A percentile compares a stretch with the other conserved stretches of the same genome.
Evolutionary conservation across 2,113 vertebrate species (phyloP).

Genomic region (Passer domesticus): DNA sequence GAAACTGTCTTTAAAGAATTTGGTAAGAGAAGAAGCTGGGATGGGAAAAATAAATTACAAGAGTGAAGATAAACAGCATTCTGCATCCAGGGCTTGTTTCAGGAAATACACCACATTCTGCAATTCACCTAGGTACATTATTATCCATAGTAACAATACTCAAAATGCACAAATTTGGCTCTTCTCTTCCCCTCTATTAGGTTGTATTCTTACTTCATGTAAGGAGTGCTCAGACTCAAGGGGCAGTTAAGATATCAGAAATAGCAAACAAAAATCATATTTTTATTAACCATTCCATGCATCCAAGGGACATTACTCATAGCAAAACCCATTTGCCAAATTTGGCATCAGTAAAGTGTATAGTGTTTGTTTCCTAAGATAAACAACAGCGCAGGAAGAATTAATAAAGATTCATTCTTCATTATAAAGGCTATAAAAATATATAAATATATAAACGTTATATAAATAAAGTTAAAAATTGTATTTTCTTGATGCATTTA

Average conservation of each 20-base stretch:
- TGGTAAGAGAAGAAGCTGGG: not conserved
- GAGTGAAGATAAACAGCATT: constrained; percentile 20
- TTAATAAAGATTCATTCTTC: not conserved
- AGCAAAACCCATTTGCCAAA: not conserved
- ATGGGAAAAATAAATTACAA: not conserved
- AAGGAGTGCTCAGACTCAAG: not conserved
- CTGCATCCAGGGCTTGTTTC: not conserved
- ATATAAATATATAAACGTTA: too few relatives aligned
- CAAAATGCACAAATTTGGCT: not conserved
- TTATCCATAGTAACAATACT: not conserved
- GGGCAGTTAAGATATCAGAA: not conserved
- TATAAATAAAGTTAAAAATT: not conserved
- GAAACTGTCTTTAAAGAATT: constrained; percentile 42
- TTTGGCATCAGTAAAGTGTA: not conserved
- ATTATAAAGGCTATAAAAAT: too few relatives aligned
- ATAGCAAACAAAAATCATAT: not conserved
- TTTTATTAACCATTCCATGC: not conserved
- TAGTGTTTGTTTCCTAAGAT: not conserved
- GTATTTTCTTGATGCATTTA: not conserved
- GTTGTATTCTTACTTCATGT: not conserved
- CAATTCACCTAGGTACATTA: not conserved
- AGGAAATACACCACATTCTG: not conserved
- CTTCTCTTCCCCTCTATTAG: not conserved
- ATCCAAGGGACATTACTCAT: not conserved
- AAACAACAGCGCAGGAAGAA: not conserved